Percentiles rank a stretch among this genome's conserved stretches.
Conservation (phyloP, 2,797 vertebrate species). For the Helicolenus hilgendorfi region DNA sequence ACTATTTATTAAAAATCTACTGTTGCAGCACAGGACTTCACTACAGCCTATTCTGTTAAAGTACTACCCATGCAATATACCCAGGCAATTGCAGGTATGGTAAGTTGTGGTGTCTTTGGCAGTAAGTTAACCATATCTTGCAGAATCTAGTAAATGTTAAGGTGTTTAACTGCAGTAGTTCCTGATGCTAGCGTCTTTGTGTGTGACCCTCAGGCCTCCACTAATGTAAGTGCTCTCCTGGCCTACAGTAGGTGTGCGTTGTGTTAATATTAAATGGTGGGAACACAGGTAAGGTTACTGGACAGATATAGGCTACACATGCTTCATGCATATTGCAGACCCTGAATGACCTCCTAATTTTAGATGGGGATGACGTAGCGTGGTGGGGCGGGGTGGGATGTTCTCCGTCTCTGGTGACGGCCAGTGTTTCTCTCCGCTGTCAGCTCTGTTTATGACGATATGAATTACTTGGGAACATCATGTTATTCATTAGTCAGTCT, state of each 20-base stretch:
- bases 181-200: neutral
- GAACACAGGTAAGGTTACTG: constrained; percentile 65
- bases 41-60: neutral
- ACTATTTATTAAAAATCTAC: neutral
- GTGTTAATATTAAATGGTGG: constrained; percentile 60
- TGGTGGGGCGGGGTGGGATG: constrained; percentile 13
- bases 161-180: neutral
- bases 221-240: constrained; percentile 14
- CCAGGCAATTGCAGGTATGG: neutral
- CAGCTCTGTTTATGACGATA: constrained; percentile 18
- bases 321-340: constrained; percentile 76
- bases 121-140: neutral
- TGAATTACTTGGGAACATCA: neutral
- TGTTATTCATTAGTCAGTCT: neutral
- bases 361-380: constrained; percentile 47
- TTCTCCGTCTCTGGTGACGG: constrained; percentile 56
- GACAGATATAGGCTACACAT: constrained; percentile 40
- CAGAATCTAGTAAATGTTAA: neutral
- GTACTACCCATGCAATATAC: neutral
- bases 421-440: constrained; percentile 22
- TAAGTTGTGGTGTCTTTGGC: neutral
- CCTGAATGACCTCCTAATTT: constrained; percentile 70
- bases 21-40: neutral
- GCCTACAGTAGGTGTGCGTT: neutral
- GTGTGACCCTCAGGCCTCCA: neutral